These are phyloP conservation scores for Falco rusticolus DNA, from an alignment of 2,797 vertebrate genomes.

Conservation along the genomic window DNA sequence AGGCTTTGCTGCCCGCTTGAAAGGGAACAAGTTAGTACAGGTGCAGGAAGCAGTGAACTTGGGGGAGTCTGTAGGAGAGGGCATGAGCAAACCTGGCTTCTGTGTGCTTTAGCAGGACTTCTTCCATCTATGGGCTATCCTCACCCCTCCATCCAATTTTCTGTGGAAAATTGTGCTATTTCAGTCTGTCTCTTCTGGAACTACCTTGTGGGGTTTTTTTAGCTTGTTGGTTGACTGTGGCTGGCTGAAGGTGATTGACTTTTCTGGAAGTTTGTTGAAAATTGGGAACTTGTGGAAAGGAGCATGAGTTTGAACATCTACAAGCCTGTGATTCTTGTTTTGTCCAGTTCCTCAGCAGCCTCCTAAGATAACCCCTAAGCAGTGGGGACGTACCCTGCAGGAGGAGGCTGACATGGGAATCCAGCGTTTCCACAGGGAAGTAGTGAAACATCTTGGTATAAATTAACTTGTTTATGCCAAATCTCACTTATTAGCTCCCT, in stretches of 20 bases:
- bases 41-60: background rate
- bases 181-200: background rate
- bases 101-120: background rate
- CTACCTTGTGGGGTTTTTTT: too few species aligned
- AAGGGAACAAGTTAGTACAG: background rate
- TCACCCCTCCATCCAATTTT: background rate
- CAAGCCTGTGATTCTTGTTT: background rate
- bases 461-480: background rate
- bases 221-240: background rate
- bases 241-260: background rate
- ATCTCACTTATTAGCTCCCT: background rate
- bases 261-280: background rate
- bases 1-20: accelerated
- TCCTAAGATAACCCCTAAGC: background rate
- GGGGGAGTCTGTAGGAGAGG: accelerated
- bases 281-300: background rate
- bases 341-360: background rate
- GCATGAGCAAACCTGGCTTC: background rate
- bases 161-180: background rate
- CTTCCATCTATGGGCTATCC: background rate
- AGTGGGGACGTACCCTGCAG: accelerated
- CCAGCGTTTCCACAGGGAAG: background rate
- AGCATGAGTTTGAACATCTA: background rate
- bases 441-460: background rate
- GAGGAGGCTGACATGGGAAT: background rate